Conservation (phyloP, 2,113 vertebrate species). For the Prolemur simus region DNA sequence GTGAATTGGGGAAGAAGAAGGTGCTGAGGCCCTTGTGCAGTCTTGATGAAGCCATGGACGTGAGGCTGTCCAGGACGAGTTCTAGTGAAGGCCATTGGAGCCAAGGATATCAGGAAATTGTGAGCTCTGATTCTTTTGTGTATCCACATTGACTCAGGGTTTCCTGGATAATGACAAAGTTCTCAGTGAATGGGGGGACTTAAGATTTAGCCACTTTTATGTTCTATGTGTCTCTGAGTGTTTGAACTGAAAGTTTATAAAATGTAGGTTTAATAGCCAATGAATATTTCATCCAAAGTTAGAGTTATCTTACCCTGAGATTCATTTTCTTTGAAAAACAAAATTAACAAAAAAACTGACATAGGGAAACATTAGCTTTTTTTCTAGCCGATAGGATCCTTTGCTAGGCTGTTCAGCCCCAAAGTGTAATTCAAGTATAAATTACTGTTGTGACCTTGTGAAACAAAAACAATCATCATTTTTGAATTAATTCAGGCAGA, state of each 20-base stretch:
- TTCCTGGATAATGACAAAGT: neutral
- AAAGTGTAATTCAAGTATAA: constrained; percentile 25
- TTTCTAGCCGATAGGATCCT: neutral
- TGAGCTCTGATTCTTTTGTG: neutral
- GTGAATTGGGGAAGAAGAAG: neutral
- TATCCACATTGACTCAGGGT: neutral
- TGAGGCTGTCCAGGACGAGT: neutral
- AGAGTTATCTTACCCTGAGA: neutral
- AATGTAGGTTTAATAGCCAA: neutral
- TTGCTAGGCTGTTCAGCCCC: neutral
- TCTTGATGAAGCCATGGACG: neutral
- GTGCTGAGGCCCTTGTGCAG: neutral
- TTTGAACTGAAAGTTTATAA: neutral
- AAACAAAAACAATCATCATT: constrained; percentile 25
- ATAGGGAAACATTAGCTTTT: neutral
- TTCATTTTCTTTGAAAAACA: neutral
- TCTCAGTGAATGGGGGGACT: neutral
- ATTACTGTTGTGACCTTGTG: neutral
- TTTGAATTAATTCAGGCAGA: constrained; percentile 4
- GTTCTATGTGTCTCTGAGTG: neutral
- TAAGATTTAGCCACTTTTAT: neutral
- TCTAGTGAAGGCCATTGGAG: neutral
- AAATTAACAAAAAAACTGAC: neutral
- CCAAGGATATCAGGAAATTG: neutral
- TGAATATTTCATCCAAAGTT: neutral